Evolutionary conservation across 37 sponge, comb jelly and placozoan genomes (phyloP).

Genomic region (Axinella damicornis): DNA sequence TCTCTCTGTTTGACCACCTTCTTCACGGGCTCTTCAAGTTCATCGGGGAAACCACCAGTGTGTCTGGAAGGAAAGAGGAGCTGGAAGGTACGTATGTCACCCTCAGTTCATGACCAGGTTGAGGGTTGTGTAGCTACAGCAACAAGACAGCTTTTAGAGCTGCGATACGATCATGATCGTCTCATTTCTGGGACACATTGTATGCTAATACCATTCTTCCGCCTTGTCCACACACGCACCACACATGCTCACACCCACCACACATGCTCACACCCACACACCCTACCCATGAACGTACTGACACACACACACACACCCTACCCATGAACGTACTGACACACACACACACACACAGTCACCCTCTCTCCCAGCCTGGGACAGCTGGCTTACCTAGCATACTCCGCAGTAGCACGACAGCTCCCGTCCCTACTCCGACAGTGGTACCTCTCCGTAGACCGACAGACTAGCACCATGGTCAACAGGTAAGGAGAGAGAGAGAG

Average conservation of each 20-base stretch:
- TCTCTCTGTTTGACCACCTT: constrained; percentile 49
- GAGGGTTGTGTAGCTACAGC: too few species aligned
- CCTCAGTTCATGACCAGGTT: too few species aligned
- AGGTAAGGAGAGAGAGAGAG: constrained; percentile 19
- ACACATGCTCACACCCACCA: not conserved
- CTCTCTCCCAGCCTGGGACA: constrained; percentile 32
- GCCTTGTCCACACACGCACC: too few species aligned
- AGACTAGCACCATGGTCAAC: constrained; percentile 48
- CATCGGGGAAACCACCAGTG: constrained; percentile 13
- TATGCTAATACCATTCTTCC: not conserved
- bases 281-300: not conserved
- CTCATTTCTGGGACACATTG: not conserved
- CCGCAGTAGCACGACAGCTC: constrained; percentile 56
- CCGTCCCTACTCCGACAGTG: constrained; percentile 87
- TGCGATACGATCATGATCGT: too few species aligned
- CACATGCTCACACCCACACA: not conserved
- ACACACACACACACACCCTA: not conserved
- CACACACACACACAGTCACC: constrained; percentile 8
- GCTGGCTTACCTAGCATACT: constrained; percentile 40
- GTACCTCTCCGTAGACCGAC: constrained; percentile 69
- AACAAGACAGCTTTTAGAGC: too few species aligned
- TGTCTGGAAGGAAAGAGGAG: not conserved
- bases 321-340: not conserved
- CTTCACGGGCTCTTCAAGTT: constrained; percentile 58
- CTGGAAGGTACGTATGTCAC: constrained; percentile 19